These are phyloP conservation scores for Formica selysi DNA, from an alignment of 1,140 invertebrate genomes.

Conservation along the genomic window DNA sequence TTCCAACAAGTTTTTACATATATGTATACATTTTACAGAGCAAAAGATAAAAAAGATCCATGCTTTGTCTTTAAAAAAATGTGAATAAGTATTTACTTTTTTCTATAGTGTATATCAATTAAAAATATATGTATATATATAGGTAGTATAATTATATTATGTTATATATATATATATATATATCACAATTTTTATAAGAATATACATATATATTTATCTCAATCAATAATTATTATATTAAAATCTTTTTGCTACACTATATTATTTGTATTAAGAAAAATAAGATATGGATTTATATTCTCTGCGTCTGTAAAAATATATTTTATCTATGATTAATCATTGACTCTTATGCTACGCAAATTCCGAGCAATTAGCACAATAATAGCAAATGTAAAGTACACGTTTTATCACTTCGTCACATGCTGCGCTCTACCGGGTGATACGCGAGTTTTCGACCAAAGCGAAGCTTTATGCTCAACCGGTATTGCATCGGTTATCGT, in stretches of 20 bases:
- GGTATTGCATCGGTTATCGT: not conserved
- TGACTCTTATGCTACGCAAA: not conserved
- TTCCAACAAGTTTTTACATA: not conserved
- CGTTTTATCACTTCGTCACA: not conserved
- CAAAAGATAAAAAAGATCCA: not conserved
- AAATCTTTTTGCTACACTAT: not conserved
- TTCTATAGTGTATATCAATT: not conserved
- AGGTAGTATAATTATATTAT: not conserved
- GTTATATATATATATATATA: not conserved
- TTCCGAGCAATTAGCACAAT: not conserved
- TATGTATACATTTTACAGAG: not conserved
- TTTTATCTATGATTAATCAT: not conserved
- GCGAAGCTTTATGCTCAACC: not conserved
- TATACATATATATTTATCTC: not conserved
- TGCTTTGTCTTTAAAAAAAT: not conserved
- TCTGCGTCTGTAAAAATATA: not conserved
- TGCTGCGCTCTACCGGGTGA: slow-evolving; percentile 8
- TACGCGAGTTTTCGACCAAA: not conserved
- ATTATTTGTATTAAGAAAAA: not conserved
- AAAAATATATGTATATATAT: not conserved
- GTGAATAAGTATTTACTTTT: not conserved
- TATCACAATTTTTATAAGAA: not conserved
- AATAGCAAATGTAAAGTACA: not conserved
- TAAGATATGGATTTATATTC: not conserved
- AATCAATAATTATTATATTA: not conserved